Evolutionary conservation across 2,888 invertebrate species (phyloP), one percentile per base, ranked within the genome.

Genomic region (Epinotia demarniana): DNA sequence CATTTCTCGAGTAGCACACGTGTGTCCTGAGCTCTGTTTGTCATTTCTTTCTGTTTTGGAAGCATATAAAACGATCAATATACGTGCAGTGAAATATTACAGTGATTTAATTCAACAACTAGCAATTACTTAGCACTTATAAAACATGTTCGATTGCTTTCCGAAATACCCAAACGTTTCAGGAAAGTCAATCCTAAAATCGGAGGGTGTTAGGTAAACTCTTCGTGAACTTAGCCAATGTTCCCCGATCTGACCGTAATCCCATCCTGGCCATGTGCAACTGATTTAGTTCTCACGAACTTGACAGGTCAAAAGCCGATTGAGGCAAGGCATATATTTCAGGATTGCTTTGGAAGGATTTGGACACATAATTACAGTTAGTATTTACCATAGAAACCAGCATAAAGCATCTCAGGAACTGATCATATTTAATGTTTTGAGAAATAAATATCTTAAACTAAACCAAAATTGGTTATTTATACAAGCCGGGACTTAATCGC

Each of bases 161-260:
- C 18, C 39, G 12, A 18, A 62, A 62, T 62, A 11, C 62, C n/a
- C 27, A 60, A 62, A 39, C 18, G n/a, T 39, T 62, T 62, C 16
- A 49, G n/a, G 8, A 23, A 66, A 66, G 64, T 53, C 64, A 53
- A 53, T 53, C 64, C 19, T 39, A 33, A 43, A 62, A 62, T 62
- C 43, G 39, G 39, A 46, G 23, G 53, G 49, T 39, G 61, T 53
- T 71, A 61, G 39, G 39, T 39, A 55, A 71, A 62, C 62, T 71
- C 55, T 43, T 16, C 13, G 16, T 62, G 16, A 39, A 62, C 33
- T 71, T 53, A n/a, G 53, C 13, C 58, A 23, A 57, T 69, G 39
- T 6, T 33, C 33, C 33, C 71, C 62, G 55, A 53, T 71, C 62
- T 19, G 33, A 55, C 62, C 71, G 62, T 71, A 71, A 71, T 62